Base-by-base conservation (phyloP, 2,888 invertebrate genomes). In the Hypomecis punctinalis region DNA sequence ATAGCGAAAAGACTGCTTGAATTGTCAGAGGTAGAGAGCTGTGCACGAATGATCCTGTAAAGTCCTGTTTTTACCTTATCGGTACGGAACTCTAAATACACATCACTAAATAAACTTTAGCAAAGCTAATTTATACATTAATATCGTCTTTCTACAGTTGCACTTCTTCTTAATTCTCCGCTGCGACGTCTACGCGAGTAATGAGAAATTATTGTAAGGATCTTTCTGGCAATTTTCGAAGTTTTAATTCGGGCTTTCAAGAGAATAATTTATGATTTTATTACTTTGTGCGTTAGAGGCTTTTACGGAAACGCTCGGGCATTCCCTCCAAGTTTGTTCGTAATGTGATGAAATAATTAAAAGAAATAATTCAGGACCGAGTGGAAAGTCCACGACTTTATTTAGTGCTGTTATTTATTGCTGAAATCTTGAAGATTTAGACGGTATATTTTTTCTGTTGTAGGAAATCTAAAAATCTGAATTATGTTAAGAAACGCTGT, bases 141-240 rank as follows among this genome's bases (percentile, higher is more conserved):
- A 3, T 9, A 40, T 5, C 1, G 0, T 9, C 6, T 35, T 11
- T 13, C 5, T 13, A 11, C 9, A 42, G 43, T 51, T 45, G n/a
- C 7, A 0, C 8, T 54, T 37, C 48, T 61, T 5, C 23, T 35
- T 0, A 9, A 35, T 5, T 42, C 9, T 55, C 8, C 39, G 47
- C 64, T 64, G 56, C 67, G 59, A 61, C 61, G 67, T 66, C 72
- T 60, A 63, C 60, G 60, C 55, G 60, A 58, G 73, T 76, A 81
- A 81, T 81, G 76, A 81, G 73, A 76, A 81, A 77, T 76, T 78
- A 80, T 80, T 77, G 70, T 71, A 67, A 71, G 73, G 72, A 76
- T 78, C 71, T 76, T 75, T 75, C 73, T 63, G 70, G 69, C 68
- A 75, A 76, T 80, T 75, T 75, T 70, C 71, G 57, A 79, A 79